Percentiles rank a stretch among this genome's conserved stretches.
Evolutionary conservation across 2,888 invertebrate species (phyloP).

Genomic region (Pristionchus japonicus): DNA sequence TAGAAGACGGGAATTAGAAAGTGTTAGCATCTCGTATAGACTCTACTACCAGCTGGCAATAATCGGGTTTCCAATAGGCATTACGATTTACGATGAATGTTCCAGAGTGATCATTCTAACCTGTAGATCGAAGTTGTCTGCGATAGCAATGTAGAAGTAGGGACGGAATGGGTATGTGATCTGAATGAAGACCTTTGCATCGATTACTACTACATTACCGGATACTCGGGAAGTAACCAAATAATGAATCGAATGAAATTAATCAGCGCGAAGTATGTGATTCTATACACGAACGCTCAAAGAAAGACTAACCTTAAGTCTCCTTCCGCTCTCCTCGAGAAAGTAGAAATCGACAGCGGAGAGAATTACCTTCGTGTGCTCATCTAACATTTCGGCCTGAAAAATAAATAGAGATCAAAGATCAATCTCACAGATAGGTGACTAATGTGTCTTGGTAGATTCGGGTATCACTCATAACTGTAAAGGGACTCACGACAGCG

Average conservation of each 20-base stretch:
- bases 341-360: conserved; percentile 97
- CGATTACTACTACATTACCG: not conserved
- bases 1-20: not conserved
- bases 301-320: conserved; percentile 85
- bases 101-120: conserved; percentile 79
- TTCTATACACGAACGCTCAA: too few relatives aligned
- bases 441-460: not conserved
- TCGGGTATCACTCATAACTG: not conserved
- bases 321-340: conserved; percentile 92
- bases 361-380: conserved; percentile 81
- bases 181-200: conserved; percentile 56
- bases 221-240: too few relatives aligned
- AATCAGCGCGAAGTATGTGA: too few relatives aligned
- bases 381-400: conserved; percentile 93
- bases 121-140: conserved; percentile 86
- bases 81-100: not conserved
- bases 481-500: conserved; percentile 85
- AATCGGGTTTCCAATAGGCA: too few relatives aligned
- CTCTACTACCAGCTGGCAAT: not conserved
- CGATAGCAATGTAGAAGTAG: conserved; percentile 90
- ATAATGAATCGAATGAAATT: not conserved
- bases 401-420: conserved; percentile 70
- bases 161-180: conserved; percentile 89
- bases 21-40: too few relatives aligned
- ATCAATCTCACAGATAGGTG: not conserved